Conservation (phyloP, 2,888 invertebrate genomes). For the Dastarcus helophoroides region DNA sequence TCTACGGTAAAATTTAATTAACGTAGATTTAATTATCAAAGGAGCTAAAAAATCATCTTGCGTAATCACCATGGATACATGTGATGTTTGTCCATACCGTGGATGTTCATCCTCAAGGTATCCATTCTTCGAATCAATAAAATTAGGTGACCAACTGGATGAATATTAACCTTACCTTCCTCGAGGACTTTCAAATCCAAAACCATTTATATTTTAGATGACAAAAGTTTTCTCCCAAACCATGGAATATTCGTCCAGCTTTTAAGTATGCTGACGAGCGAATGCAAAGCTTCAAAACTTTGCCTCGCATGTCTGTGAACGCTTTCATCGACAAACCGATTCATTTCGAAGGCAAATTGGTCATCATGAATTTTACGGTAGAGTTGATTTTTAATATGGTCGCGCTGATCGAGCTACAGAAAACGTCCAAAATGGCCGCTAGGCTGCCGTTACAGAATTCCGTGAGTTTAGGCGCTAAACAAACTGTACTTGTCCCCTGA, state of each 20-base stretch:
- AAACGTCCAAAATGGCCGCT: constrained; percentile 26
- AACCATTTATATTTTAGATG: constrained; percentile 10
- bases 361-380: constrained; percentile 26
- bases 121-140: no score
- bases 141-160: no score
- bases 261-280: constrained; percentile 20
- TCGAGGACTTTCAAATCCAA: not conserved
- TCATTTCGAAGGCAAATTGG: constrained; percentile 15
- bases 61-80: no score
- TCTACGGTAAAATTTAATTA: constrained; percentile 16
- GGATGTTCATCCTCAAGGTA: not conserved
- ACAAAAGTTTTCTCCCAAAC: constrained; percentile 17
- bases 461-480: constrained; percentile 11
- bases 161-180: no score
- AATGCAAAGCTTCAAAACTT: constrained; percentile 23
- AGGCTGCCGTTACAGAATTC: constrained; percentile 19
- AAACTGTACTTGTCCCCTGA: no score
- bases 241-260: constrained; percentile 21
- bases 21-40: constrained; percentile 3
- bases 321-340: constrained; percentile 19
- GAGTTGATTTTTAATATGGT: constrained; percentile 33
- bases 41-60: no score
- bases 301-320: constrained; percentile 25
- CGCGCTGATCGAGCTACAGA: constrained; percentile 19
- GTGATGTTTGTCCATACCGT: not conserved